Evolutionary conservation across 2,797 vertebrate genomes (phyloP).

Genomic region (Micropoecilia bifurca): DNA sequence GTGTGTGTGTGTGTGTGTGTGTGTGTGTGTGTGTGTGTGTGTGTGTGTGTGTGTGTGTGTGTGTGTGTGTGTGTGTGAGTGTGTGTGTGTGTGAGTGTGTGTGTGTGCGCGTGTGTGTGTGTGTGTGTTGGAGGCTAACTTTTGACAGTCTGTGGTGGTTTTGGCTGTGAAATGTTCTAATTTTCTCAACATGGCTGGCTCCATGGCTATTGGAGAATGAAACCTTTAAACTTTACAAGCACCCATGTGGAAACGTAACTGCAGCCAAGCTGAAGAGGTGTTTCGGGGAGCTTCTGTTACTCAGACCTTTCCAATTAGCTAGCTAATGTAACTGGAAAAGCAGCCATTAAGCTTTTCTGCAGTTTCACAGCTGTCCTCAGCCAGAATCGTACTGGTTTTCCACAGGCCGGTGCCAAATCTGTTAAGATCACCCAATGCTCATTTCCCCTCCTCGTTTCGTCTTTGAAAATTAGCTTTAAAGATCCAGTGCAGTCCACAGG

Average conservation of each 20-base stretch:
- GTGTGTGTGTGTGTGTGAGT: slow-evolving; percentile 17
- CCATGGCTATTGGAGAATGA: slow-evolving; percentile 48
- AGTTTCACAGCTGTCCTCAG: slow-evolving; percentile 35
- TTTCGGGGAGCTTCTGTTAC: slow-evolving; percentile 28
- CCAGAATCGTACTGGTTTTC: slow-evolving; percentile 41
- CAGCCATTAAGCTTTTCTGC: slow-evolving; percentile 28
- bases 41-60: slow-evolving; percentile 6
- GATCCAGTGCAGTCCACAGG: neutral
- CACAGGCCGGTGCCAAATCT: slow-evolving; percentile 47
- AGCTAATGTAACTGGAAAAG: slow-evolving; percentile 33
- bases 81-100: slow-evolving; percentile 13
- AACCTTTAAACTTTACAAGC: slow-evolving; percentile 50
- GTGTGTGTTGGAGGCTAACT: slow-evolving; percentile 19
- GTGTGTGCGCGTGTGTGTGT: slow-evolving; percentile 10
- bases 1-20: slow-evolving; percentile 18
- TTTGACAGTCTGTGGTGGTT: slow-evolving; percentile 1
- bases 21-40: slow-evolving; percentile 12
- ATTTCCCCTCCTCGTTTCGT: slow-evolving; percentile 10
- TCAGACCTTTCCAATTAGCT: slow-evolving; percentile 56
- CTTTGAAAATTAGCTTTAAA: slow-evolving; percentile 21
- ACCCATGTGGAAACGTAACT: slow-evolving; percentile 23
- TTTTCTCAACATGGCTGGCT: slow-evolving; percentile 37
- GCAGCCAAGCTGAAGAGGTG: slow-evolving; percentile 37
- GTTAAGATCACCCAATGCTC: slow-evolving; percentile 28
- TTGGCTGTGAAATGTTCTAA: slow-evolving; percentile 45